These are phyloP conservation scores for Torymus tubicola DNA, from an alignment of 2,888 invertebrate species.

Conservation along the genomic window DNA sequence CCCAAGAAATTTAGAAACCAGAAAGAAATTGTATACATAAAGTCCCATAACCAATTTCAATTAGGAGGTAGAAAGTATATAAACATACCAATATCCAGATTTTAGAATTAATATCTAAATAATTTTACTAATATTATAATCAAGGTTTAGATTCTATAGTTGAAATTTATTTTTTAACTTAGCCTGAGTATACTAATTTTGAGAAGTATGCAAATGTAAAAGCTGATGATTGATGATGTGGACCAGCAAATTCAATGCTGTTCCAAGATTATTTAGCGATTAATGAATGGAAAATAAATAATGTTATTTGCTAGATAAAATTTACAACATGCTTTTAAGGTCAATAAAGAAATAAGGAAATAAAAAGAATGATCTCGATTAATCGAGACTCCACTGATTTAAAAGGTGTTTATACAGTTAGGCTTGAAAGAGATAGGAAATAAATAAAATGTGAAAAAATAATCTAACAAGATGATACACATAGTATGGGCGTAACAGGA, in stretches of 20 bases:
- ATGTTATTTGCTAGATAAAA: conserved; percentile 5
- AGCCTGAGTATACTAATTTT: no score
- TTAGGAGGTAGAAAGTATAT: conserved; percentile 18
- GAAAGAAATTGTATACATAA: conserved; percentile 24
- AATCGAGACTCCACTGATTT: conserved; percentile 42
- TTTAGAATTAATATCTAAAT: conserved; percentile 6
- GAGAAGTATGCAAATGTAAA: conserved; percentile 2
- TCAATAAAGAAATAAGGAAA: background rate
- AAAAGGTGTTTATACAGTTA: background rate
- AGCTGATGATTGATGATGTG: conserved; percentile 48
- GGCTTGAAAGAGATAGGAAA: conserved; percentile 4
- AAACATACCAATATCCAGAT: conserved; percentile 31
- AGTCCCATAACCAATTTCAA: conserved; percentile 52
- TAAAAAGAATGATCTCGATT: conserved; percentile 37
- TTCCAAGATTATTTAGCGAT: conserved; percentile 42
- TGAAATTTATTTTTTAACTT: no score
- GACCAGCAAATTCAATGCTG: conserved; percentile 33
- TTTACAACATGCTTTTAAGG: conserved; percentile 35
- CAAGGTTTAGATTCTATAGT: no score
- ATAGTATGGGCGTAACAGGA: background rate
- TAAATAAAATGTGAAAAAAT: conserved; percentile 17
- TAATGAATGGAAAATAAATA: conserved; percentile 7
- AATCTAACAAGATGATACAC: background rate
- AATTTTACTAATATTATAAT: background rate
- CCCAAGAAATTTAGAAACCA: conserved; percentile 44